Evolutionary conservation across 1,140 invertebrate species (phyloP), one percentile per base, ranked within the genome.

Genomic region (Epicauta chinensis): DNA sequence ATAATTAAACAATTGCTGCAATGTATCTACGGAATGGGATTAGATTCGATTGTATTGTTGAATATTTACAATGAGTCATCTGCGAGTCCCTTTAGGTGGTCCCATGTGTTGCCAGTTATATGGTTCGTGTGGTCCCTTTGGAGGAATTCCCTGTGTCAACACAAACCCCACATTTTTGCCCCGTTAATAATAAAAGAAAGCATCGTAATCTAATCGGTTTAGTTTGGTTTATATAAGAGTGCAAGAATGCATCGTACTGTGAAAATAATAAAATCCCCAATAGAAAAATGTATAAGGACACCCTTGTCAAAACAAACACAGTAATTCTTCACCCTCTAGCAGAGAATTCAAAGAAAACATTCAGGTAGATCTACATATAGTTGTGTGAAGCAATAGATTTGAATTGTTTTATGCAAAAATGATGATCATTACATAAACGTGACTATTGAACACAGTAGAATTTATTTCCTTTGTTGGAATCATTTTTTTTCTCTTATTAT

Each of bases 131-230:
- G 23, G 52, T 52, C 48, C 54, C 49, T 37, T 39, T 34, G 49
- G 35, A 43, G 42, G 49, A 51, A 23, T 23, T 23, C 23, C 23
- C 23, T 42, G 23, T 51, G 44, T 55, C 39, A 55, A 50, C 50
- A 44, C 46, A 32, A 43, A 56, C 49, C 49, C 52, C 49, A 56
- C 36, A 56, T 49, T 45, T 49, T 47, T 37, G 45, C 47, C 54
- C 37, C 50, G 43, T 52, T 56, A 56, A 56, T 52, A 56, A 56
- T 38, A 56, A 56, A 50, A 37, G 54, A 56, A 56, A 56, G 50
- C 54, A 47, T 42, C 37, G 38, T 56, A 56, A 56, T 56, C 54
- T 56, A 56, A 56, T 56, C 46, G 54, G 31, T 56, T 56, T 56
- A 52, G 50, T 52, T 50, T 52, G 42, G 48, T 52, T 44, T 23